Conservation (phyloP, 2,888 invertebrate species). For the Cybosia mesomella region DNA sequence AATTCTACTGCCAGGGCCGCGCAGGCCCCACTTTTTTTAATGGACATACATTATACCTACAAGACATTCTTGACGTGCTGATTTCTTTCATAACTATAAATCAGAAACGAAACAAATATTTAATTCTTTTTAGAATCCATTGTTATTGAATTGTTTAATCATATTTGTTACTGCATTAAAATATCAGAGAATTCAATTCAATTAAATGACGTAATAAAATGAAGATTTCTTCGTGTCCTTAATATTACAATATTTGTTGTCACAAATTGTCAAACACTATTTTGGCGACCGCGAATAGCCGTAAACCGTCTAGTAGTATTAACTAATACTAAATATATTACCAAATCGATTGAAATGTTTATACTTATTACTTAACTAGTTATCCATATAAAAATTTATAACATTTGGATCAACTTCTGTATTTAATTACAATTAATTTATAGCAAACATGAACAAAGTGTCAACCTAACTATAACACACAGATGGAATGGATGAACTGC, state of each 20-base stretch:
- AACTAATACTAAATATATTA: background rate
- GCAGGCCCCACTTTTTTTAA: conserved; percentile 68
- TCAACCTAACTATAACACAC: background rate
- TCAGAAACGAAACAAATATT: no score
- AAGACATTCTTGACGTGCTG: conserved; percentile 36
- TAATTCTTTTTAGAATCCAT: background rate
- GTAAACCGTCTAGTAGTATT: conserved; percentile 2
- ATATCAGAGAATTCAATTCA: conserved; percentile 23
- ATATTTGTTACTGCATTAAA: conserved; percentile 8
- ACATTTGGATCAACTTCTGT: background rate
- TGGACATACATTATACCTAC: conserved; percentile 51
- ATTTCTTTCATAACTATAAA: conserved; percentile 31
- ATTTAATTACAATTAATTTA: background rate
- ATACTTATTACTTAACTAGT: background rate
- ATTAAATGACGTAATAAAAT: conserved; percentile 17
- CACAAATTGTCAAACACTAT: conserved; percentile 31
- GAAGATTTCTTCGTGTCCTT: conserved; percentile 25
- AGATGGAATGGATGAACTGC: no score
- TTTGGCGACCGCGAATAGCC: conserved; percentile 30
- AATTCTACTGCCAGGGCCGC: conserved; percentile 64
- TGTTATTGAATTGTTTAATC: background rate
- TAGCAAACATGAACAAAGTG: background rate
- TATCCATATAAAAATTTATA: background rate
- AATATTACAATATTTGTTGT: conserved; percentile 16
- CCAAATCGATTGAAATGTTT: background rate